Percentiles rank a stretch among this genome's conserved stretches.
Evolutionary conservation across 2,888 invertebrate genomes (phyloP).

Genomic region (Heteromyza rotundicornis): DNA sequence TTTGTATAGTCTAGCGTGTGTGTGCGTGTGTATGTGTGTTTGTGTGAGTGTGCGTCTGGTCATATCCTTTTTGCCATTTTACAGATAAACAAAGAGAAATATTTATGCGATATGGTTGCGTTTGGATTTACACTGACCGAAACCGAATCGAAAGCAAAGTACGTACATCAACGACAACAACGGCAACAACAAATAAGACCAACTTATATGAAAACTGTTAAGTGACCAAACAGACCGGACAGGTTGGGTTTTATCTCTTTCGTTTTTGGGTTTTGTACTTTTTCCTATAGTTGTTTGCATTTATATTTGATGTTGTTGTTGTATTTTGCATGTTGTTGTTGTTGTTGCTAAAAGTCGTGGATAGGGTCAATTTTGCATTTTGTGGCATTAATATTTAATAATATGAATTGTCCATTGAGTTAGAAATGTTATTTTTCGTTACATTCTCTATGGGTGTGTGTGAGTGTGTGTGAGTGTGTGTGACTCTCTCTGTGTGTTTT

Average conservation of each 20-base stretch:
- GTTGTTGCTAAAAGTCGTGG: constrained; percentile 32
- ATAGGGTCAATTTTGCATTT: constrained; percentile 50
- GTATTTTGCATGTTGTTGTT: constrained; percentile 11
- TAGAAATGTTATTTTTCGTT: constrained; percentile 24
- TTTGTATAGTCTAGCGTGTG: constrained; percentile 1
- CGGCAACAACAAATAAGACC: too few relatives aligned
- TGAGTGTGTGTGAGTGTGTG: neutral
- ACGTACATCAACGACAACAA: too few relatives aligned
- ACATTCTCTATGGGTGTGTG: too few relatives aligned
- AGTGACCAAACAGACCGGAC: neutral
- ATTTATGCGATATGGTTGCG: constrained; percentile 43
- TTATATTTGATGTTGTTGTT: neutral
- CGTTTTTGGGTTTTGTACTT: too few relatives aligned
- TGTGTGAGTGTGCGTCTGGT: constrained; percentile 8
- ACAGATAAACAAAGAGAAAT: constrained; percentile 46
- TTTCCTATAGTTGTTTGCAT: too few relatives aligned
- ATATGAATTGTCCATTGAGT: constrained; percentile 55
- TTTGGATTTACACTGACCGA: constrained; percentile 5
- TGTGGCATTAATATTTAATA: constrained; percentile 57
- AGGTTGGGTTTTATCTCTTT: neutral
- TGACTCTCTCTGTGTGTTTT: constrained; percentile 30
- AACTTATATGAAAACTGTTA: neutral
- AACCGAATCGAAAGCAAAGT: neutral
- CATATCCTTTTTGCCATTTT: constrained; percentile 19
- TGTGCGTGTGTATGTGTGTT: constrained; percentile 5